These are phyloP conservation scores for Lomographa bimaculata DNA, from an alignment of 2,888 invertebrate species.

Conservation along the genomic window DNA sequence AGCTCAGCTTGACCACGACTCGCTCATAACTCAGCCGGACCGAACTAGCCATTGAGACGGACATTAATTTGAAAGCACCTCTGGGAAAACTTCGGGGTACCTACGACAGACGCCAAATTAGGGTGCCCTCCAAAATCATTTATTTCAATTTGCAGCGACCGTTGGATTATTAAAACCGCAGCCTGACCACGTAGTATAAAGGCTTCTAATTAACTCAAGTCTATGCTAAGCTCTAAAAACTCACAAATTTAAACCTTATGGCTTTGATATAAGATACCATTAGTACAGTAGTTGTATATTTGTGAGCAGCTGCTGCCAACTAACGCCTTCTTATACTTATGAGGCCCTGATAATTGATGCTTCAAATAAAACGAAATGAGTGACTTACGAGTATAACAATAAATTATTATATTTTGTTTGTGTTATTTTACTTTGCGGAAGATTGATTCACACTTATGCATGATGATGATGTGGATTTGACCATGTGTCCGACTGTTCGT, in stretches of 20 bases:
- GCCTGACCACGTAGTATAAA: slow-evolving; percentile 49
- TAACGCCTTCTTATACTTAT: slow-evolving; percentile 54
- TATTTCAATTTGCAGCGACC: slow-evolving; percentile 65
- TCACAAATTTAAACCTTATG: slow-evolving; percentile 21
- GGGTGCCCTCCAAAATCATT: slow-evolving; percentile 54
- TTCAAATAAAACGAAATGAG: slow-evolving; percentile 12
- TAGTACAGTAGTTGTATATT: slow-evolving; percentile 34
- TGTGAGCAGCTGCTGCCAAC: slow-evolving; percentile 60
- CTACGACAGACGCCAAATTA: slow-evolving; percentile 37
- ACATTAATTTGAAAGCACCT: slow-evolving; percentile 44
- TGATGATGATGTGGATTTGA: too few relatives aligned
- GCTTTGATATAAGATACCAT: slow-evolving; percentile 1
- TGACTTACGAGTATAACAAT: too few relatives aligned
- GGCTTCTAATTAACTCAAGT: slow-evolving; percentile 72
- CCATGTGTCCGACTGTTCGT: too few relatives aligned
- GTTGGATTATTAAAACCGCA: slow-evolving; percentile 72
- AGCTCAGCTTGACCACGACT: slow-evolving; percentile 32
- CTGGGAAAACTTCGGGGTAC: slow-evolving; percentile 39
- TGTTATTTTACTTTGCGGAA: too few relatives aligned
- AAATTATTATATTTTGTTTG: too few relatives aligned
- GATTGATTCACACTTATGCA: too few relatives aligned
- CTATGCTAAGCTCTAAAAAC: slow-evolving; percentile 36
- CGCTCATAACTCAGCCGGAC: slow-evolving; percentile 21
- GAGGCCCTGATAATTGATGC: slow-evolving; percentile 42
- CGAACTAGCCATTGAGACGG: slow-evolving; percentile 30